Evolutionary conservation across 2,888 invertebrate species (phyloP), one percentile per base, ranked within the genome.

Genomic region (Adelognathus sp.): DNA sequence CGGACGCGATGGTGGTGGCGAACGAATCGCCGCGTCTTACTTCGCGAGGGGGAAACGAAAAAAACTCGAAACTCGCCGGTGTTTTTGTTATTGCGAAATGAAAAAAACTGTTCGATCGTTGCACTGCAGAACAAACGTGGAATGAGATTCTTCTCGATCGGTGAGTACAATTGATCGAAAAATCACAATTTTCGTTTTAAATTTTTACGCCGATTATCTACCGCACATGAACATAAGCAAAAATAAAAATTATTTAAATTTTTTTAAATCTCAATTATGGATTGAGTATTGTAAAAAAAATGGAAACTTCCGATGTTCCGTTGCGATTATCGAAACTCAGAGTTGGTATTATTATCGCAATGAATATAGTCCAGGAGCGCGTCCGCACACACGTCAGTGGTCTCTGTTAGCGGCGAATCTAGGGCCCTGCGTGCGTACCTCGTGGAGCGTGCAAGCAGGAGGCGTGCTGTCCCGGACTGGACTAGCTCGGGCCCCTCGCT

Each of bases 391-490:
- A 71, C 79, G 46, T 72, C 50, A 76, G 74, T n/a, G n/a, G n/a
- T n/a, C n/a, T 79, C 67, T 80, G 63, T 71, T 73, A 54, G 79
- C 52, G 73, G 75, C 56, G 80, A 77, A 81, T 82, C 84, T 84
- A 82, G 83, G 83, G 83, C 83, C 86, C 83, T 81, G 85, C 84
- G 86, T 86, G 83, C 84, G 86, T 87, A 89, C 88, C 88, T 90
- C 87, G 87, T 90, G 88, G 88, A 90, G 90, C 90, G 90, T 90
- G 89, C 89, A 90, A 36, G 89, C 90, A 90, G 90, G 90, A 90
- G 90, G 90, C 90, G 90, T 90, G 90, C 90, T 90, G 90, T 90
- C 90, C 89, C 88, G 88, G 88, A 90, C 90, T 90, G 90, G 90
- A 90, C 90, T 90, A 90, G 89, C 86, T 88, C 86, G 88, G 90